Conservation (phyloP, 2,797 vertebrate genomes). For the Diplodus puntazzo region DNA sequence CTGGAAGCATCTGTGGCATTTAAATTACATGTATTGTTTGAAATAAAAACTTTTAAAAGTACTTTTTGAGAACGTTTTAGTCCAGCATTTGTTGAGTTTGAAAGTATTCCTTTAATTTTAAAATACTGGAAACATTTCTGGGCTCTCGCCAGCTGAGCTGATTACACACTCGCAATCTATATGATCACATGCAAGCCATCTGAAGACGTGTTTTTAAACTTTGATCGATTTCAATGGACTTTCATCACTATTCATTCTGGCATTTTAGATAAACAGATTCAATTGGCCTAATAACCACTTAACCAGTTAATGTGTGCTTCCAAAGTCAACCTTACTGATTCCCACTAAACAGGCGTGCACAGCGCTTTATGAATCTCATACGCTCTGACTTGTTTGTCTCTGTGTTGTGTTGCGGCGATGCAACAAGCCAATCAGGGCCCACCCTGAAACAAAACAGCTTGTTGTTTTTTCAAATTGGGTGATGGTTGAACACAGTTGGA, state of each 20-base stretch:
- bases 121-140: too few species aligned
- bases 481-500: conserved; percentile 27
- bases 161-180: neutral
- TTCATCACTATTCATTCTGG: neutral
- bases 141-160: neutral
- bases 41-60: neutral
- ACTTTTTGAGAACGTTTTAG: neutral
- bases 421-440: conserved; percentile 3
- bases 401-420: conserved; percentile 9
- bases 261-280: neutral
- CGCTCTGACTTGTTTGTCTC: neutral
- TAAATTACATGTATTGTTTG: neutral
- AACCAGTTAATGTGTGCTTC: neutral
- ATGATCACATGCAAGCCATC: neutral
- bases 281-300: neutral
- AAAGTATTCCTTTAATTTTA: neutral
- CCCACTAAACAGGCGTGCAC: neutral
- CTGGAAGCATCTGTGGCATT: neutral
- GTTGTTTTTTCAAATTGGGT: conserved; percentile 23
- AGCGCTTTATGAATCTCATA: neutral
- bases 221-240: neutral
- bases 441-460: conserved; percentile 35
- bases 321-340: neutral
- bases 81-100: neutral
- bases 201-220: neutral